Evolutionary conservation across 2,113 vertebrate genomes (phyloP).

Genomic region (Sardina pilchardus): DNA sequence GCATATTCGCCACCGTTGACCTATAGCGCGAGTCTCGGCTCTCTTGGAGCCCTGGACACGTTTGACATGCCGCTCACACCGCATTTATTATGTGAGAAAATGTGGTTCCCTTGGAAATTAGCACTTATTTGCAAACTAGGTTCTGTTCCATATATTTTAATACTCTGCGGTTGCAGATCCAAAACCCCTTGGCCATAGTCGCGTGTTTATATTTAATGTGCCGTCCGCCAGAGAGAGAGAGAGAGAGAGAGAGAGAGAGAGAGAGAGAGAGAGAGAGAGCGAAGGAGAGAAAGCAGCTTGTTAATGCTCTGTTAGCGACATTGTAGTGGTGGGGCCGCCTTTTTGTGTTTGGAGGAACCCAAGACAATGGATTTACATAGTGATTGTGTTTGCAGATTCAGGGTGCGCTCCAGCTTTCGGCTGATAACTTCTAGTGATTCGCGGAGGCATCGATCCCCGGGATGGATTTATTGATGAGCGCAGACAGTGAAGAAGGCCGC

Average conservation of each 20-base stretch:
- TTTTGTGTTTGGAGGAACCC: conserved; percentile 56
- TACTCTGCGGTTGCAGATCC: conserved; percentile 30
- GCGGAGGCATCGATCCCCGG: conserved; percentile 71
- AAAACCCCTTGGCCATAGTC: conserved; percentile 37
- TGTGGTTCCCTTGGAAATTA: conserved; percentile 35
- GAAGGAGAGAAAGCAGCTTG: conserved; percentile 36
- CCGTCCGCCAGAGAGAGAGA: conserved; percentile 8
- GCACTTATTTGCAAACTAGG: conserved; percentile 37
- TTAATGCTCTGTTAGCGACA: conserved; percentile 40
- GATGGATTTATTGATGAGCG: conserved; percentile 77
- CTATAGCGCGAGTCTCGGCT: background rate
- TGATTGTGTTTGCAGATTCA: conserved; percentile 81
- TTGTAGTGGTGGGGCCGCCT: conserved; percentile 45
- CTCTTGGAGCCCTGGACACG: background rate
- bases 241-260: conserved; percentile 35
- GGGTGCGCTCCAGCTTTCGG: conserved; percentile 67
- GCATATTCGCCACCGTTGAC: background rate
- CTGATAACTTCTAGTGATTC: conserved; percentile 81
- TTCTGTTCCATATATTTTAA: conserved; percentile 48
- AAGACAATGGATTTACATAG: conserved; percentile 77
- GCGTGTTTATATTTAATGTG: conserved; percentile 47
- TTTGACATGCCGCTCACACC: conserved; percentile 36
- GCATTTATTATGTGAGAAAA: conserved; percentile 42
- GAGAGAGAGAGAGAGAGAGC: background rate
- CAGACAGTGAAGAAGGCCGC: conserved; percentile 55